phyloP scores from a whole-genome alignment of 2,797 vertebrate species.

The Aldrovandia affinis region DNA sequence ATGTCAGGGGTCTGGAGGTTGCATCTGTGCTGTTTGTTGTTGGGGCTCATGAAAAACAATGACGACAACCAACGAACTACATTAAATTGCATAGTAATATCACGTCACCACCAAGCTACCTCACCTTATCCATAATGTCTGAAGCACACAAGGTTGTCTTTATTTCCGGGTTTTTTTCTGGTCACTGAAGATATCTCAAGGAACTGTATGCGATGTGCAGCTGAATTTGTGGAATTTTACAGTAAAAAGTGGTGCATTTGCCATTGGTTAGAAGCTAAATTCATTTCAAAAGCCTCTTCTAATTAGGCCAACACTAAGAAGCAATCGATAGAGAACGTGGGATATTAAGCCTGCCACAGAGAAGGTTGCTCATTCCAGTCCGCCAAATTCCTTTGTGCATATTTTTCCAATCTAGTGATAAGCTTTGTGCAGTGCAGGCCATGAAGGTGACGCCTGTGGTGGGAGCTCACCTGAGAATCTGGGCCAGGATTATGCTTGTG shows the following conservation, averaged over 20 bases:
- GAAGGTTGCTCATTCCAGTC: neutral
- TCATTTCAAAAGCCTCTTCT: neutral
- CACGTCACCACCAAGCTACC: neutral
- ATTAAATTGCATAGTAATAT: neutral
- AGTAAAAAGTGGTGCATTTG: neutral
- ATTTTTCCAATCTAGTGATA: neutral
- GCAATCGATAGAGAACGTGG: neutral
- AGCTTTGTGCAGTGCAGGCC: neutral
- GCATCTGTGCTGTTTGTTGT: neutral
- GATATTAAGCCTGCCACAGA: neutral
- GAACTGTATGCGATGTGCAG: neutral
- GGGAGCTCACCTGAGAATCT: neutral
- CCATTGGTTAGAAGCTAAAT: neutral
- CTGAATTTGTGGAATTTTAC: neutral
- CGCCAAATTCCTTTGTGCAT: neutral
- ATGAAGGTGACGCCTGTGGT: neutral
- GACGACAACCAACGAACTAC: neutral
- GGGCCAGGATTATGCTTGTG: neutral
- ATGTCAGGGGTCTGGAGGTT: neutral
- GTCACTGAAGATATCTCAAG: neutral
- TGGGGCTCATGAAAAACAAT: neutral
- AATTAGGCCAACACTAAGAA: neutral
- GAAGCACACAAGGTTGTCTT: neutral
- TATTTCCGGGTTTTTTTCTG: neutral
- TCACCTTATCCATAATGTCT: neutral